Percentiles rank a stretch among this genome's conserved stretches.
Conservation (phyloP, 2,113 vertebrate genomes). For the Myotis brandtii region DNA sequence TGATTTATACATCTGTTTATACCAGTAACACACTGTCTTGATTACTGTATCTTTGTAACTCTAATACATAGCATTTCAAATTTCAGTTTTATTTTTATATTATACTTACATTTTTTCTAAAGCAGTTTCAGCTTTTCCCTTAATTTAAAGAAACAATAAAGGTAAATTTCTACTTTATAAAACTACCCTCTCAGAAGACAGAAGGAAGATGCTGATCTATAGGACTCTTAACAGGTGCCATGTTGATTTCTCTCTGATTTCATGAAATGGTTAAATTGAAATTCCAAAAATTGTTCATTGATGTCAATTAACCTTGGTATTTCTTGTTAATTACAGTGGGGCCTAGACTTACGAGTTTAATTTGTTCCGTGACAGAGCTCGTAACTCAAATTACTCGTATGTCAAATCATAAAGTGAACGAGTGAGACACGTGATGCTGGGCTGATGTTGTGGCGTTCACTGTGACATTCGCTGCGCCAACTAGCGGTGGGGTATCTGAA, state of each 20-base stretch:
- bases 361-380: no score
- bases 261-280: neutral
- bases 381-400: no score
- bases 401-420: no score
- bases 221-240: neutral
- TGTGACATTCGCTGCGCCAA: no score
- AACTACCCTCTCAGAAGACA: neutral
- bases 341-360: no score
- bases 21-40: neutral
- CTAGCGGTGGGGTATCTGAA: no score
- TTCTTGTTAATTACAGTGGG: neutral
- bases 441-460: no score
- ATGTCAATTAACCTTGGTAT: neutral
- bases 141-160: neutral
- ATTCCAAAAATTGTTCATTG: neutral
- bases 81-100: neutral
- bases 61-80: neutral
- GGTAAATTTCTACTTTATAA: neutral
- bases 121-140: neutral
- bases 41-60: neutral
- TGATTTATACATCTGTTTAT: neutral
- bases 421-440: no score
- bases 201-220: neutral
- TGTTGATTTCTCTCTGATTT: neutral
- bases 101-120: neutral